phyloP scores from a whole-genome alignment of 2,113 vertebrate species.

The Lepus americanus region DNA sequence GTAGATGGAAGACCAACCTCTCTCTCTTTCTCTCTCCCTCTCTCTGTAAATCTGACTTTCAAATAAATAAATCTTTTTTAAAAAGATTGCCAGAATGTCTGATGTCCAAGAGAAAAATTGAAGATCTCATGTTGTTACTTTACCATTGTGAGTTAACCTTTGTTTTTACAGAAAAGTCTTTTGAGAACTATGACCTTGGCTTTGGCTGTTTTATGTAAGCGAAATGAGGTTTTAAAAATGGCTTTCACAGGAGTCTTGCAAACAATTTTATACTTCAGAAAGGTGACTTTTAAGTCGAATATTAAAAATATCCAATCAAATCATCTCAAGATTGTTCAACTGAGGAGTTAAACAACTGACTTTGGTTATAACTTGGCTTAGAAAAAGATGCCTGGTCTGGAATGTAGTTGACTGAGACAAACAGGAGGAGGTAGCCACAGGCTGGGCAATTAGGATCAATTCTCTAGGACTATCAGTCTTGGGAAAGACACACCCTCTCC shows the following conservation, averaged over 20 bases:
- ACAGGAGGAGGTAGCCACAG: neutral
- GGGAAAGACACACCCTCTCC: neutral
- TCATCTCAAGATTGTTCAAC: neutral
- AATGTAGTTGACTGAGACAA: neutral
- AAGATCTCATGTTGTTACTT: conserved; percentile 2
- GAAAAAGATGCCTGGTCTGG: neutral
- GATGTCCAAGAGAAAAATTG: conserved; percentile 24
- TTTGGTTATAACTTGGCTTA: conserved; percentile 29
- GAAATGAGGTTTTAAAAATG: conserved; percentile 72
- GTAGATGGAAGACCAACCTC: too few relatives aligned
- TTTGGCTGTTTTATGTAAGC: conserved; percentile 50
- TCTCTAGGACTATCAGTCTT: neutral
- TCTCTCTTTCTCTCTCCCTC: too few relatives aligned
- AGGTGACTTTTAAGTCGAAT: conserved; percentile 72
- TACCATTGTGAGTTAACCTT: conserved; percentile 39
- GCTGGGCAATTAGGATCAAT: neutral
- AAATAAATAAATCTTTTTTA: too few relatives aligned
- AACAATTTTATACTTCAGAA: conserved; percentile 70
- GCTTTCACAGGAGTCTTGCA: conserved; percentile 40
- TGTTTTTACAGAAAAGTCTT: conserved; percentile 55
- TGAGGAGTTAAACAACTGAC: conserved; percentile 27
- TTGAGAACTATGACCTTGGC: conserved; percentile 67
- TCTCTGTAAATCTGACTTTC: too few relatives aligned
- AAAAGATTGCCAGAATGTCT: neutral
- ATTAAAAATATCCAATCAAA: conserved; percentile 67